A percentile compares a stretch with the other conserved stretches of the same genome.
Conservation (phyloP, 1,140 invertebrate genomes). For the Ylistrum balloti region DNA sequence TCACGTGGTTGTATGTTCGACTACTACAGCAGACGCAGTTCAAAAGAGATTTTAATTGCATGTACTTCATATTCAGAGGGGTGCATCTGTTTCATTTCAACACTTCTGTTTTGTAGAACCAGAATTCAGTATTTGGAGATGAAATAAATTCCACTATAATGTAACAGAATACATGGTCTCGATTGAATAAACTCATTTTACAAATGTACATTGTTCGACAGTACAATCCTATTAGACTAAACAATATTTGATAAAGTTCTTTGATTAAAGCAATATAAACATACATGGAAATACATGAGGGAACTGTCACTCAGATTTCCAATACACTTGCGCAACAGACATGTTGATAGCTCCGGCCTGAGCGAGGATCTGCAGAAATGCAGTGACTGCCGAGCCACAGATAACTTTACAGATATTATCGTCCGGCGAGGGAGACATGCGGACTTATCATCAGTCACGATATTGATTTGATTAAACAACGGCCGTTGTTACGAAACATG, state of each 20-base stretch:
- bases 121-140: no score
- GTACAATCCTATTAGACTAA: background rate
- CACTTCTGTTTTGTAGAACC: no score
- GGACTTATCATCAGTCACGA: background rate
- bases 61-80: no score
- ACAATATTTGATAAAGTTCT: slow-evolving; percentile 23
- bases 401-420: background rate
- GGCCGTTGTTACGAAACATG: background rate
- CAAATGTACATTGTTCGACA: background rate
- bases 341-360: background rate
- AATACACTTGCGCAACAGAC: background rate
- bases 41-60: no score
- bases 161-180: background rate
- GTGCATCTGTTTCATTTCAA: no score
- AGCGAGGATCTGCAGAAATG: background rate
- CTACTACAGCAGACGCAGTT: no score
- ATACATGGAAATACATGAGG: background rate
- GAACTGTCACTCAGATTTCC: background rate
- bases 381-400: background rate
- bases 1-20: no score
- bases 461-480: background rate
- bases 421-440: background rate
- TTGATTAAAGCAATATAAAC: background rate
- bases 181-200: background rate
- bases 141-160: no score